These are phyloP conservation scores for Babyrousa celebensis DNA, from an alignment of 2,797 vertebrate species.

Conservation along the genomic window DNA sequence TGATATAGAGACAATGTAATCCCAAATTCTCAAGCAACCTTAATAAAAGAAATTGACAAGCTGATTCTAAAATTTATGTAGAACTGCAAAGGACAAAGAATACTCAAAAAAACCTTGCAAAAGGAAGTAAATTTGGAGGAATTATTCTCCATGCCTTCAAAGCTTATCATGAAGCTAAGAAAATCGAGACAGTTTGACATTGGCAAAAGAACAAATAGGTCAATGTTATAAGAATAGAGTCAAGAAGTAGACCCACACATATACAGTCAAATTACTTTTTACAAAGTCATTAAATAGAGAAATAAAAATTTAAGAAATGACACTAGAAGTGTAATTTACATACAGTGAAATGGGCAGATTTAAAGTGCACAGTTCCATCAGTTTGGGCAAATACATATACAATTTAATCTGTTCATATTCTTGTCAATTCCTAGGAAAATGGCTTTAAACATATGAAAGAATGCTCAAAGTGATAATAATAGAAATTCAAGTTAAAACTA, in stretches of 20 bases:
- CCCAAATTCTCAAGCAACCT: neutral
- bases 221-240: neutral
- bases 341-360: neutral
- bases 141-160: neutral
- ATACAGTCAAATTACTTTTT: neutral
- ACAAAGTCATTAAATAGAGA: neutral
- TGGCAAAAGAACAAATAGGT: neutral
- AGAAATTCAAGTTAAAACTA: slow-evolving; percentile 26
- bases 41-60: neutral
- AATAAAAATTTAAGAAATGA: neutral
- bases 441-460: neutral
- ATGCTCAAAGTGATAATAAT: neutral
- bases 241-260: neutral
- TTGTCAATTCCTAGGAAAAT: neutral
- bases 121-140: neutral
- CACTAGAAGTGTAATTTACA: neutral
- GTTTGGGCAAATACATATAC: neutral
- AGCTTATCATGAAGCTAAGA: slow-evolving; percentile 3
- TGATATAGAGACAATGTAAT: neutral
- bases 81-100: neutral
- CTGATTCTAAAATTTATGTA: slow-evolving; percentile 4
- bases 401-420: neutral
- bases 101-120: neutral
- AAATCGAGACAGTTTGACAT: neutral
- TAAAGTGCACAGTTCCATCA: neutral